A percentile compares a stretch with the other conserved stretches of the same genome.
phyloP scores from a whole-genome alignment of 2,888 invertebrate species.

The Hyposoter dolosus region DNA sequence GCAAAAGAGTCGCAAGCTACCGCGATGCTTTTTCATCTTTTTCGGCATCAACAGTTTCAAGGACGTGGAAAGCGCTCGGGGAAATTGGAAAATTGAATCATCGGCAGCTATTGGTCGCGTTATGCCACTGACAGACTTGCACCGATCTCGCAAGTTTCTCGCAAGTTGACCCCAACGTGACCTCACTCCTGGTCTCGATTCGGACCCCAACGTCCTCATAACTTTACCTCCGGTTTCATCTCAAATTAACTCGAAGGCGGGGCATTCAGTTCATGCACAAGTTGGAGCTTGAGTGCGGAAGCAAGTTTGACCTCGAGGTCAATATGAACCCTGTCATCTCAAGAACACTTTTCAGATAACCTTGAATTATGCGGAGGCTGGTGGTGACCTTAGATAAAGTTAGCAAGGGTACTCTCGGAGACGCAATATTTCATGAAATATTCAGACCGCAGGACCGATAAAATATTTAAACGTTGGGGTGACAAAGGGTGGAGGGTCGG shows the following conservation, averaged over 20 bases:
- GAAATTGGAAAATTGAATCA: background rate
- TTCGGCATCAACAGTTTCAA: background rate
- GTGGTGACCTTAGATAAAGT: background rate
- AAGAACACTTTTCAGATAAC: background rate
- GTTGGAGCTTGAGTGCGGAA: background rate
- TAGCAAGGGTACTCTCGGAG: background rate
- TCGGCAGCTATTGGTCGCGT: background rate
- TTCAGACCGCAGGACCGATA: constrained; percentile 24
- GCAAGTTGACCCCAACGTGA: background rate
- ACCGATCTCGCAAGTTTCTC: background rate
- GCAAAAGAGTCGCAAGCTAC: background rate
- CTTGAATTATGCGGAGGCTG: background rate
- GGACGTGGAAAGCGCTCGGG: background rate
- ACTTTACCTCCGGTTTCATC: background rate
- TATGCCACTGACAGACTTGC: background rate
- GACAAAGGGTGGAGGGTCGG: constrained; percentile 8
- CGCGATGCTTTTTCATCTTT: background rate
- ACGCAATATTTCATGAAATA: constrained; percentile 45
- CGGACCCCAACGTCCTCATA: background rate
- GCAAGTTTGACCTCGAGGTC: background rate
- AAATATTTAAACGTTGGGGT: constrained; percentile 26
- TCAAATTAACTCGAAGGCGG: background rate
- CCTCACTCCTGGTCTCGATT: background rate
- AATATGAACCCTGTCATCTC: background rate
- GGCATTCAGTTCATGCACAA: background rate